Base-by-base conservation (phyloP, 2,113 vertebrate genomes). In the Ellobius talpinus region DNA sequence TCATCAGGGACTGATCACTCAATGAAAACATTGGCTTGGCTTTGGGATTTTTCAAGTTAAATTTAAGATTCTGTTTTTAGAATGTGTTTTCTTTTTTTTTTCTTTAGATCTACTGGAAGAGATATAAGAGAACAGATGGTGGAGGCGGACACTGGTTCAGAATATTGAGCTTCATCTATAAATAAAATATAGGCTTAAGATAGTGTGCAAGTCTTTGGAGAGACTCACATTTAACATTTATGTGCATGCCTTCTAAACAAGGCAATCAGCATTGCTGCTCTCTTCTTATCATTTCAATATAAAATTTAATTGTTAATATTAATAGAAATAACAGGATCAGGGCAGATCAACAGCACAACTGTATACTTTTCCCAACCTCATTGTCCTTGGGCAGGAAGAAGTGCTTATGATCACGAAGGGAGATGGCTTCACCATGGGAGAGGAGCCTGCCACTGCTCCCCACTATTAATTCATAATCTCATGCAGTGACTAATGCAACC, bases 221-320 rank as follows among this genome's bases (percentile, higher is more conserved):
- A 87, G 31, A 96, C 68, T 16, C 97, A 91, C 93, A 93, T 94
- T 95, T 96, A 98, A 97, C 95, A 96, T 96, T 94, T 90, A 96
- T 13, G 26, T 90, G 88, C 14, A 98, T 82, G 24, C 95, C 91
- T 95, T 84, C 95, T 96, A 65, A 97, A 96, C 55, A 97, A 97
- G 96, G 89, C n/a, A 92, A 98, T 95, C 96, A 97, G 91, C 92
- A 97, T 90, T 52, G 73, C 65, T 3, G 26, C 23, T 98, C 97
- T 90, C 95, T 97, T 90, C 97, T 98, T 97, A 96, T 93, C 97
- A 95, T 95, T 98, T 97, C 96, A 95, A 81, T 50, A 96, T 97
- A 95, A 98, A 98, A 97, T 97, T 98, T 97, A 98, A 97, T 95
- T 97, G 89, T 95, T 98, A 98, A 97, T 96, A 98, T 91, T 98